Conservation (phyloP, 1,140 invertebrate species). For the Schmidtea mediterranea region DNA sequence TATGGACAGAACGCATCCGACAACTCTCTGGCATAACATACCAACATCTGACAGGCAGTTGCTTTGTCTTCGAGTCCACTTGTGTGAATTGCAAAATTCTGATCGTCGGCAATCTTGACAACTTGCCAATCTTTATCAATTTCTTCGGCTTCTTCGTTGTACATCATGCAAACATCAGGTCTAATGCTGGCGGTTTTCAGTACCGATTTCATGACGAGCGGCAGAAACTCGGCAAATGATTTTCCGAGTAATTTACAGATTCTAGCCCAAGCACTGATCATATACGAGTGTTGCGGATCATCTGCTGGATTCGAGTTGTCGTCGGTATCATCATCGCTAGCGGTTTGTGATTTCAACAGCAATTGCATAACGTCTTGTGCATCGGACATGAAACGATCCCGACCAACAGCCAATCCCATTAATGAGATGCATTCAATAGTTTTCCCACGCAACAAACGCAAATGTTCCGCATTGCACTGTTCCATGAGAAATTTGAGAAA, state of each 20-base stretch:
- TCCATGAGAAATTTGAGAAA: slow-evolving; percentile 87
- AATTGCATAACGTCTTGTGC: slow-evolving; percentile 86
- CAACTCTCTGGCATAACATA: slow-evolving; percentile 83
- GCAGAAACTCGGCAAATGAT: slow-evolving; percentile 81
- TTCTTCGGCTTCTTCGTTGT: slow-evolving; percentile 31
- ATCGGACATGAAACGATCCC: slow-evolving; percentile 71
- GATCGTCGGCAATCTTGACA: slow-evolving; percentile 68
- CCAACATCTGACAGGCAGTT: slow-evolving; percentile 91
- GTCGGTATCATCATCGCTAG: neutral
- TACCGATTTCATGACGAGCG: slow-evolving; percentile 84
- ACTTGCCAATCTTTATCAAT: slow-evolving; percentile 88
- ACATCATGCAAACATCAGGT: slow-evolving; percentile 45
- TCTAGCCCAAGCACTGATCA: slow-evolving; percentile 91
- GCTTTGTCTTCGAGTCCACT: slow-evolving; percentile 81
- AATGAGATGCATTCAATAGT: slow-evolving; percentile 93
- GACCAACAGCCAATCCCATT: slow-evolving; percentile 82
- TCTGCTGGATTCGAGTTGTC: neutral
- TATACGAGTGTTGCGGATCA: slow-evolving; percentile 40
- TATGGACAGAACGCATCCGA: slow-evolving; percentile 84
- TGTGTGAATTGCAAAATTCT: slow-evolving; percentile 34
- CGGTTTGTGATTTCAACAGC: slow-evolving; percentile 57
- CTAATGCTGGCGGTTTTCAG: slow-evolving; percentile 76
- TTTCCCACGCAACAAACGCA: slow-evolving; percentile 64
- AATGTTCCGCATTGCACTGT: slow-evolving; percentile 57
- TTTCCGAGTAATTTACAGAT: slow-evolving; percentile 87